Conservation (phyloP, 2,113 vertebrate species). For the Planiliza haematocheilus region DNA sequence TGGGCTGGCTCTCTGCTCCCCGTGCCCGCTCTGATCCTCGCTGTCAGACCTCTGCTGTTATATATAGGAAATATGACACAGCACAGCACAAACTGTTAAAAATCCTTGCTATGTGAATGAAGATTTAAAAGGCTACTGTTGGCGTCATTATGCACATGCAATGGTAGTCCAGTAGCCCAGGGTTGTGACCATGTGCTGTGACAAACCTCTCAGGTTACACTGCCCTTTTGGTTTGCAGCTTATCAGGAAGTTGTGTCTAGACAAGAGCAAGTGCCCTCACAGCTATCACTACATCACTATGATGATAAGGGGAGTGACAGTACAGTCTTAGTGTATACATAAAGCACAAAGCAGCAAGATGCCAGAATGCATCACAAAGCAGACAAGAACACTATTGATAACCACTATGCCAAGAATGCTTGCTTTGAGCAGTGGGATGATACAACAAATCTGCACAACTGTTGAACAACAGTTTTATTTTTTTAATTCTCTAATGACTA, state of each 20-base stretch:
- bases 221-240: conserved; percentile 21
- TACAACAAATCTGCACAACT: background rate
- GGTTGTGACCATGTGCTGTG: conserved; percentile 27
- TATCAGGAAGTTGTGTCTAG: conserved; percentile 12
- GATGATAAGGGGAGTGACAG: background rate
- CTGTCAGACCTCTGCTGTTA: conserved; percentile 87
- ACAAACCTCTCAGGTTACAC: conserved; percentile 42
- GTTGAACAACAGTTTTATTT: too few species aligned
- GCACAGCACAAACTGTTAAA: conserved; percentile 6
- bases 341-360: background rate
- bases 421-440: background rate
- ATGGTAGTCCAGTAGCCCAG: background rate
- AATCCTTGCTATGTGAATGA: background rate
- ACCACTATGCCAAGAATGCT: conserved; percentile 36
- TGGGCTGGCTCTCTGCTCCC: conserved; percentile 90
- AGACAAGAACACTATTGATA: background rate
- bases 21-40: conserved; percentile 88
- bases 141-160: background rate
- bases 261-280: conserved; percentile 2
- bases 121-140: conserved; percentile 3
- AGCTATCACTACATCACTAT: background rate
- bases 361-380: conserved; percentile 13
- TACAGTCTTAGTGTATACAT: conserved; percentile 1
- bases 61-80: background rate
- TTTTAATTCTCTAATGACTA: conserved; percentile 20